Percentiles rank a stretch among this genome's conserved stretches.
Evolutionary conservation across 2,113 vertebrate genomes (phyloP).

Genomic region (Rhombomys opimus): DNA sequence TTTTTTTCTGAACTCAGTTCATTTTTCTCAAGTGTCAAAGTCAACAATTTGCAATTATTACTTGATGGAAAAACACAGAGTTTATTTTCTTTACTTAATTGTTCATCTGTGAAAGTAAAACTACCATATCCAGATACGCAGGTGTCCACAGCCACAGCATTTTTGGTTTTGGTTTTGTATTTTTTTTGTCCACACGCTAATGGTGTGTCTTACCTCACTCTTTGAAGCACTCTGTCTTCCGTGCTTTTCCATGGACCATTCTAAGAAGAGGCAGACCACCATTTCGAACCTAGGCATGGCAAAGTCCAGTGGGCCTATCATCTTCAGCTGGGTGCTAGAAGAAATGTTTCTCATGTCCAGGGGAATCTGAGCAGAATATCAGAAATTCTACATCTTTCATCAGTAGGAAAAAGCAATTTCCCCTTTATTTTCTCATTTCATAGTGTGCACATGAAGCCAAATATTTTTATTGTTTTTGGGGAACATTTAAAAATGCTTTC

Average conservation of each 20-base stretch:
- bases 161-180: not conserved
- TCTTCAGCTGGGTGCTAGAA: not conserved
- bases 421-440: not conserved
- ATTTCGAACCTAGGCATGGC: fast-evolving
- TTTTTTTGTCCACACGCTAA: not conserved
- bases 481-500: not conserved
- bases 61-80: fast-evolving
- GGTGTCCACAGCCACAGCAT: not conserved
- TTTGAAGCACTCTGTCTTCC: not conserved
- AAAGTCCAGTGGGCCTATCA: fast-evolving
- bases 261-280: not conserved
- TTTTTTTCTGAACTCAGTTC: not conserved
- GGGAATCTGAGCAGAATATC: not conserved
- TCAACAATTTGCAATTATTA: not conserved
- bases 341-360: not conserved
- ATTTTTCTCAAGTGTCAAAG: not conserved
- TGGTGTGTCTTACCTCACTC: not conserved
- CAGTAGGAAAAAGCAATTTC: not conserved
- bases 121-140: not conserved
- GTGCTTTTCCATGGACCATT: too few relatives aligned
- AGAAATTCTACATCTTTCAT: not conserved
- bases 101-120: not conserved
- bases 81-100: not conserved
- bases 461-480: not conserved
- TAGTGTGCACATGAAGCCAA: not conserved